phyloP scores from a whole-genome alignment of 2,113 vertebrate genomes.

The Calidris pygmaea region DNA sequence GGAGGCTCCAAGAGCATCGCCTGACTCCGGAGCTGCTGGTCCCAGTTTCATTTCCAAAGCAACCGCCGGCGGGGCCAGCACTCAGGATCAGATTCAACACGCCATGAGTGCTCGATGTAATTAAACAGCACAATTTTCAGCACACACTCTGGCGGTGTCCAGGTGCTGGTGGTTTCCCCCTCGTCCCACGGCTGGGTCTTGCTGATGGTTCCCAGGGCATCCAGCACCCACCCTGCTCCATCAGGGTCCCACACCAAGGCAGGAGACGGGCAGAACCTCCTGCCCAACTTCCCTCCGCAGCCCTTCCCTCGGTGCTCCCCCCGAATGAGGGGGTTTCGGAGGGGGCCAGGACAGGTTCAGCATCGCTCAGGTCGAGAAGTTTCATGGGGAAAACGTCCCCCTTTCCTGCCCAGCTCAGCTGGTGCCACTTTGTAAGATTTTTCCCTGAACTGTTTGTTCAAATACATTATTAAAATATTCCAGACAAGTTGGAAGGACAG shows the following conservation, averaged over 20 bases:
- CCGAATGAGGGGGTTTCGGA: accelerated
- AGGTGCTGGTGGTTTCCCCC: background rate
- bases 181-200: accelerated
- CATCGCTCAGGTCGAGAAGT: background rate
- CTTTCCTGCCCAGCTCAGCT: background rate
- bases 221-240: background rate
- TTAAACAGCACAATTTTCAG: background rate
- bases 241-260: background rate
- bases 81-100: background rate
- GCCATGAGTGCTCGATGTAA: background rate
- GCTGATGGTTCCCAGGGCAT: background rate
- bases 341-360: background rate
- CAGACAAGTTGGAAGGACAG: background rate
- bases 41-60: background rate
- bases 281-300: background rate
- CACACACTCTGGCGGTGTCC: background rate
- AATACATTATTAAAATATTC: background rate
- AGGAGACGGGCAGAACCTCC: background rate
- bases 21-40: background rate
- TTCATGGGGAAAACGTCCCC: background rate
- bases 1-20: background rate
- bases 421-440: background rate
- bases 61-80: accelerated
- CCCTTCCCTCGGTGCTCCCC: background rate
- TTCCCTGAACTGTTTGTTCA: background rate